Evolutionary conservation across 2,888 invertebrate genomes (phyloP).

Genomic region (Amphipoea oculea): DNA sequence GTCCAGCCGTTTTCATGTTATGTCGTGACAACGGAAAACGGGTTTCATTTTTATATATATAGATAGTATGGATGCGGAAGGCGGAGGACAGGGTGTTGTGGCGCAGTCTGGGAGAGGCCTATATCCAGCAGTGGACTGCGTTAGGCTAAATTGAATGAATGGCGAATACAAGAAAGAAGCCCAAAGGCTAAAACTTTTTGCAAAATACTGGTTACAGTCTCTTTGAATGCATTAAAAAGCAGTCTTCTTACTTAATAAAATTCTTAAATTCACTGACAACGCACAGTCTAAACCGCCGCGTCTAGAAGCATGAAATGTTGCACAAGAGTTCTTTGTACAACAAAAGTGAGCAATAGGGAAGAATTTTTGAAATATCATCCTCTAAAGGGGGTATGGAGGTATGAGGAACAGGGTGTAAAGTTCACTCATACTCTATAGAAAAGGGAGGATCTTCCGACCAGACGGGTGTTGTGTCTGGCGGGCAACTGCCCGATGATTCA

Average conservation of each 20-base stretch:
- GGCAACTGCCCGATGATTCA: too few relatives aligned
- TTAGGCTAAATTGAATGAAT: background rate
- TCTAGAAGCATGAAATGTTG: background rate
- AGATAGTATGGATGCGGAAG: background rate
- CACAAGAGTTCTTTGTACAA: background rate
- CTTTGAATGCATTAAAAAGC: background rate
- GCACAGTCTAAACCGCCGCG: too few relatives aligned
- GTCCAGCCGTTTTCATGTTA: too few relatives aligned
- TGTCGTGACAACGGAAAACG: too few relatives aligned
- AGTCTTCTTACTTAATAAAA: too few relatives aligned
- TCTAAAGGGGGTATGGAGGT: background rate
- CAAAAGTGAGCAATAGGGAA: background rate
- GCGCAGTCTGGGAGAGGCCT: background rate
- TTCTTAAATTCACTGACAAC: too few relatives aligned
- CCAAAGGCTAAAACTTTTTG: background rate
- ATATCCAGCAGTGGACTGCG: background rate
- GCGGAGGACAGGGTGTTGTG: background rate
- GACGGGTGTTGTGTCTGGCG: too few relatives aligned
- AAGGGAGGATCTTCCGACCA: too few relatives aligned
- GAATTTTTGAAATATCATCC: background rate
- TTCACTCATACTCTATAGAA: too few relatives aligned
- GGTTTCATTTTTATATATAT: too few relatives aligned
- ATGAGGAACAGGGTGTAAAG: too few relatives aligned
- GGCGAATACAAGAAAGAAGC: too few relatives aligned
- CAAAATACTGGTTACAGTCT: background rate